phyloP scores from a whole-genome alignment of 2,113 vertebrate species.

The Semnornis frantzii region DNA sequence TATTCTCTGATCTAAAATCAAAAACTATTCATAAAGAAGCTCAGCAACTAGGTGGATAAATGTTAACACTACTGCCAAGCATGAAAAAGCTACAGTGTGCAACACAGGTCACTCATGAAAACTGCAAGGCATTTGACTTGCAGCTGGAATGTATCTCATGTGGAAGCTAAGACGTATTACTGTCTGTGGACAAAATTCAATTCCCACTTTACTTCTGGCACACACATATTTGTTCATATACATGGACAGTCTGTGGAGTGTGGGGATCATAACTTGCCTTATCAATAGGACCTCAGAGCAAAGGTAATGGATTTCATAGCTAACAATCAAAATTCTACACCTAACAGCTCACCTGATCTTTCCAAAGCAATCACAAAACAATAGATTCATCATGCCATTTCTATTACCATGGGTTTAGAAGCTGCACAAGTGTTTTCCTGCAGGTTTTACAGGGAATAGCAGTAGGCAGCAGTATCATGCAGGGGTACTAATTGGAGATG shows the following conservation, averaged over 20 bases:
- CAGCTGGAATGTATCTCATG: neutral
- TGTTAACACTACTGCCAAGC: neutral
- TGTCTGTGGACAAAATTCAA: neutral
- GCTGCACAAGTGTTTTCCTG: neutral
- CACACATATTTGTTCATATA: neutral
- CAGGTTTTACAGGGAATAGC: neutral
- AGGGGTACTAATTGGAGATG: rapidly evolving
- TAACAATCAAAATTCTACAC: neutral
- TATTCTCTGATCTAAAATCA: neutral
- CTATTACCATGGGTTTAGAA: neutral
- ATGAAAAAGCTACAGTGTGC: neutral
- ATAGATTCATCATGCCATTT: neutral
- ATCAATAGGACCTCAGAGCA: neutral
- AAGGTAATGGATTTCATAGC: neutral
- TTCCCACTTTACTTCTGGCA: neutral
- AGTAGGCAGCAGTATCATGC: neutral
- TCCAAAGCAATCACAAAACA: neutral
- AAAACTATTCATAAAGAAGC: neutral
- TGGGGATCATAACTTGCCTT: neutral
- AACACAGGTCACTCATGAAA: neutral
- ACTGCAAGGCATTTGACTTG: neutral
- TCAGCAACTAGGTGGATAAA: neutral
- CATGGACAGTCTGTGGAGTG: neutral
- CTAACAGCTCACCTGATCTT: neutral
- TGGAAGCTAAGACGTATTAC: neutral